Conservation (phyloP, 2,888 invertebrate genomes). For the Herminia tarsipennalis region DNA sequence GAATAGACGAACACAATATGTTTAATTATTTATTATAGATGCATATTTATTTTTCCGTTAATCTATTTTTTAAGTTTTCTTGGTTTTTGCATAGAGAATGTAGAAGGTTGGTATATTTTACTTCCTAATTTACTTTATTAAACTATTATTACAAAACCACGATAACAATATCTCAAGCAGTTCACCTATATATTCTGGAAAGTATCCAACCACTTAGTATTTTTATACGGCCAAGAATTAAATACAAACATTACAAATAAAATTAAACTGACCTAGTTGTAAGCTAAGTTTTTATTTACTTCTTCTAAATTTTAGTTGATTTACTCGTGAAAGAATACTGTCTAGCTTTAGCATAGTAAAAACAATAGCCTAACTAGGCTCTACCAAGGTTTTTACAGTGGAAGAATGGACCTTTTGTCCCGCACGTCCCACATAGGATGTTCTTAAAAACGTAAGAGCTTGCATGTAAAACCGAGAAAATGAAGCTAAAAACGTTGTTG, state of each 20-base stretch:
- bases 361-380: constrained; percentile 74
- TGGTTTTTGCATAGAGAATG: too few relatives aligned
- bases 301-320: constrained; percentile 10
- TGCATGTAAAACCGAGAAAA: constrained; percentile 37
- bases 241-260: constrained; percentile 23
- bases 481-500: constrained; percentile 36
- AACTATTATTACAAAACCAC: too few relatives aligned
- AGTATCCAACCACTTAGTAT: constrained; percentile 32
- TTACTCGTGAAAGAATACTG: constrained; percentile 53
- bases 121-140: too few relatives aligned
- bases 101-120: too few relatives aligned
- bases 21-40: too few relatives aligned
- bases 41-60: too few relatives aligned
- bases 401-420: constrained; percentile 71
- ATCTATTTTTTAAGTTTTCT: too few relatives aligned
- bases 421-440: constrained; percentile 55
- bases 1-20: too few relatives aligned
- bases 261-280: constrained; percentile 40
- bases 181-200: constrained; percentile 27
- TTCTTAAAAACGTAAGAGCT: constrained; percentile 51
- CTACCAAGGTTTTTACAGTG: constrained; percentile 62
- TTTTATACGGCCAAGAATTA: constrained; percentile 21
- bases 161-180: too few relatives aligned
- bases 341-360: constrained; percentile 47
- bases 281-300: constrained; percentile 22